phyloP scores from a whole-genome alignment of 2,113 vertebrate genomes.

The Atlantisia rogersi region DNA sequence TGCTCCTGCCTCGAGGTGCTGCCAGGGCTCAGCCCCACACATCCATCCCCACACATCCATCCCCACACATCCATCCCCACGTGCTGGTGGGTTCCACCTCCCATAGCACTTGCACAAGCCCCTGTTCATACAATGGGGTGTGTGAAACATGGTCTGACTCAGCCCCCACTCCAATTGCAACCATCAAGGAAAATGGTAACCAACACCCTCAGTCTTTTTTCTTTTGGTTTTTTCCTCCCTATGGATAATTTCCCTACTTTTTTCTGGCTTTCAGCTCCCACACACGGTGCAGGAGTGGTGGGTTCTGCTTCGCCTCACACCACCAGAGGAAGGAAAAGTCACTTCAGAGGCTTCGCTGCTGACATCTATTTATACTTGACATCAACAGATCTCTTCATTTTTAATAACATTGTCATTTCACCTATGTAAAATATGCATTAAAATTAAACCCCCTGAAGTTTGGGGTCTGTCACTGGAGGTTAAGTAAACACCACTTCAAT shows the following conservation, averaged over 20 bases:
- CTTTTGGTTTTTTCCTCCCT: not conserved
- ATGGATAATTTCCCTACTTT: not conserved
- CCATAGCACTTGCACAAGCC: not conserved
- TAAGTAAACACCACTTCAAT: conserved; percentile 12
- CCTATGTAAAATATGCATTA: not conserved
- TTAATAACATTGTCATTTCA: conserved; percentile 30
- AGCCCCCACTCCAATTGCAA: not conserved
- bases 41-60: not conserved
- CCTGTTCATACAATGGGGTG: accelerated
- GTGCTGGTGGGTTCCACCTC: not conserved
- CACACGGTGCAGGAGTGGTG: accelerated
- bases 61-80: not conserved
- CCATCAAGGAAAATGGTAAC: not conserved
- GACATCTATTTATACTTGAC: not conserved
- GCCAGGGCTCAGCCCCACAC: not conserved
- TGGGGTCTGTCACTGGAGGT: not conserved
- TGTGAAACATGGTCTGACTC: not conserved
- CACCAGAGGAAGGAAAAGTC: not conserved
- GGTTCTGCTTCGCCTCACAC: not conserved
- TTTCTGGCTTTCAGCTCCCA: not conserved
- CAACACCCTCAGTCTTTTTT: accelerated
- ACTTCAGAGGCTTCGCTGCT: not conserved
- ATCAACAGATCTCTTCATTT: not conserved
- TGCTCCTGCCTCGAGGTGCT: not conserved
- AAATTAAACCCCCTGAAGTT: not conserved